phyloP scores from a whole-genome alignment of 2,113 vertebrate species.

The Plotosus lineatus region DNA sequence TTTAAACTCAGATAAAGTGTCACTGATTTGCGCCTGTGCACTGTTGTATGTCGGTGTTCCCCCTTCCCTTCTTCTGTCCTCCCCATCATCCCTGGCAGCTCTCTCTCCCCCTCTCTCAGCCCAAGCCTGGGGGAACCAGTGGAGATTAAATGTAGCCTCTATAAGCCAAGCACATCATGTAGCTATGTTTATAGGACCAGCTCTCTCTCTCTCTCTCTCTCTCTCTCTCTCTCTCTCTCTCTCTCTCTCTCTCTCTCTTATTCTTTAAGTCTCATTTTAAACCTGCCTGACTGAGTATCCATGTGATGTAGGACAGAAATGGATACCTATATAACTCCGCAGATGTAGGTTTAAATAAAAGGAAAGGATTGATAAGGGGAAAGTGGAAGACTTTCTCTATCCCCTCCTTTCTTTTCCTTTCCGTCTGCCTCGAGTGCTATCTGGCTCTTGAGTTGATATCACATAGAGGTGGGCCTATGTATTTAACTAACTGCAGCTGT shows the following conservation, averaged over 20 bases:
- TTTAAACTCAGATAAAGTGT: constrained; percentile 53
- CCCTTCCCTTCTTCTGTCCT: constrained; percentile 73
- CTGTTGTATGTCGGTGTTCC: constrained; percentile 83
- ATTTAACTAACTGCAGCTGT: constrained; percentile 78
- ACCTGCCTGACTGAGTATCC: constrained; percentile 37
- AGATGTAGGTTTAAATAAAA: constrained; percentile 21
- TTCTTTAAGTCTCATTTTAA: constrained; percentile 53
- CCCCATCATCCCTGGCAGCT: constrained; percentile 64
- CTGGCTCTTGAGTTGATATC: constrained; percentile 59
- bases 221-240: constrained; percentile 44
- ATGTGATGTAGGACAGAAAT: constrained; percentile 57
- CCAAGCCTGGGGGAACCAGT: constrained; percentile 88
- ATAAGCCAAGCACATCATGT: constrained; percentile 91
- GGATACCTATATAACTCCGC: constrained; percentile 9
- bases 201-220: constrained; percentile 50
- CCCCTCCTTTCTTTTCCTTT: constrained; percentile 22
- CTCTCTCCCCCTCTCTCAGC: constrained; percentile 76
- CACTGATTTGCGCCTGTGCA: constrained; percentile 85
- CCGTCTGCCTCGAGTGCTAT: constrained; percentile 18
- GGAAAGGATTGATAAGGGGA: constrained; percentile 59
- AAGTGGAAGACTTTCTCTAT: constrained; percentile 55
- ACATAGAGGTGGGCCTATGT: constrained; percentile 69
- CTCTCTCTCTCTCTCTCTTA: constrained; percentile 44
- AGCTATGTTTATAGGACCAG: constrained; percentile 81
- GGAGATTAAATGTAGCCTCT: constrained; percentile 96